A percentile compares a stretch with the other conserved stretches of the same genome.
Evolutionary conservation across 2,888 invertebrate species (phyloP).

Genomic region (Caenorhabditis sp.): DNA sequence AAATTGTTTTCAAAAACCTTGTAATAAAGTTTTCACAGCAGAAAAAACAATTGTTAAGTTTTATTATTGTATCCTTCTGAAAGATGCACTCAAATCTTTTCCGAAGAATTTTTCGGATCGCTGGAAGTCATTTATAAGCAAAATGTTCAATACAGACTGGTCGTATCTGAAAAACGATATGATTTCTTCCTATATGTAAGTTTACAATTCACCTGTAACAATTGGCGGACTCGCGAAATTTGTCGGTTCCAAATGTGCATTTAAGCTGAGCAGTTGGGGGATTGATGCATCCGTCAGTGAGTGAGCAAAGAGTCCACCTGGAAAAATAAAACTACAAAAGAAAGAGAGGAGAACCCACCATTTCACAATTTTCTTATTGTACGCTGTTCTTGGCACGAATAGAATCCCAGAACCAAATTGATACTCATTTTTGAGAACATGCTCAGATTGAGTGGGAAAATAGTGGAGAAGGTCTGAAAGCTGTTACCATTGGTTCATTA

Average conservation of each 20-base stretch:
- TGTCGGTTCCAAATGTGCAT: not conserved
- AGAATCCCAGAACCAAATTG: not conserved
- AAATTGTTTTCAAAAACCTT: too few species aligned
- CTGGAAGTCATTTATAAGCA: conserved; percentile 29
- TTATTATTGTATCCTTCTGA: not conserved
- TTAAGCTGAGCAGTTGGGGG: conserved; percentile 15
- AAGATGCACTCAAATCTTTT: not conserved
- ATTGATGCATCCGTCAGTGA: conserved; percentile 25
- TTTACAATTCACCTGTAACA: conserved; percentile 42
- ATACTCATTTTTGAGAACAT: not conserved
- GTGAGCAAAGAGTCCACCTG: conserved; percentile 27
- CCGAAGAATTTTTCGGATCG: conserved; percentile 13
- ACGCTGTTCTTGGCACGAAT: not conserved
- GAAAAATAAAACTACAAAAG: too few species aligned
- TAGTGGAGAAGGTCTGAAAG: conserved; percentile 5
- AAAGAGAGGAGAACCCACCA: not conserved
- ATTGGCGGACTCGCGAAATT: conserved; percentile 2
- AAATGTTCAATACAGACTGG: conserved; percentile 40
- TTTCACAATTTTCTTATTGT: not conserved
- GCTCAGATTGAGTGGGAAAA: not conserved
- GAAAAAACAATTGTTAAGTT: too few species aligned
- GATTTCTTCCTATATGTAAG: not conserved
- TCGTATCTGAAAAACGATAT: conserved; percentile 33
- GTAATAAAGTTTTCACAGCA: too few species aligned
- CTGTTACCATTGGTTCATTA: too few species aligned